These are phyloP conservation scores for Cherax destructor DNA, from an alignment of 1,140 invertebrate species.

Conservation along the genomic window DNA sequence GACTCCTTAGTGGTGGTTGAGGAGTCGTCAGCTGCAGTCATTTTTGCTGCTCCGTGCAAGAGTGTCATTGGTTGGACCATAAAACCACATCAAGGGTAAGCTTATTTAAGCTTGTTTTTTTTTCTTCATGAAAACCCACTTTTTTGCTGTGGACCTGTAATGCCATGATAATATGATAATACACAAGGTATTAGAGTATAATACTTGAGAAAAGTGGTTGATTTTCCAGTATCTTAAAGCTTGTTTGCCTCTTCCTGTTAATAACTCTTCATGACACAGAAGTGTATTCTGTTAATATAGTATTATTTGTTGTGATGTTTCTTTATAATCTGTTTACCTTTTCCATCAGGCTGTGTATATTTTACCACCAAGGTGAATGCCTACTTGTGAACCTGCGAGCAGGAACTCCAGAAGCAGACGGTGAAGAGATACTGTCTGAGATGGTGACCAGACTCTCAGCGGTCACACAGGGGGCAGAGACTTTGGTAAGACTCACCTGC, in stretches of 20 bases:
- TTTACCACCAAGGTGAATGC: conserved; percentile 87
- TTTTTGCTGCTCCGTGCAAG: conserved; percentile 90
- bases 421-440: conserved; percentile 85
- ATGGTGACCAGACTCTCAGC: conserved; percentile 83
- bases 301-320: not conserved
- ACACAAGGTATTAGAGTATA: too few relatives aligned
- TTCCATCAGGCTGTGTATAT: conserved; percentile 76
- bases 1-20: conserved; percentile 93
- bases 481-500: conserved; percentile 74
- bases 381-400: conserved; percentile 84
- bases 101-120: not conserved
- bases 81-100: conserved; percentile 60
- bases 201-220: too few relatives aligned
- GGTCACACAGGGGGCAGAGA: conserved; percentile 85
- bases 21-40: conserved; percentile 86
- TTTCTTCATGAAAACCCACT: too few relatives aligned
- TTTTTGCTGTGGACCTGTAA: too few relatives aligned
- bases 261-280: too few relatives aligned
- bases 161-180: too few relatives aligned
- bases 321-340: not conserved
- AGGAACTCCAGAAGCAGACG: conserved; percentile 78
- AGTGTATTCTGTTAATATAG: too few relatives aligned
- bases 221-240: too few relatives aligned
- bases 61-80: conserved; percentile 88
- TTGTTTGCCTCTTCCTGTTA: too few relatives aligned